A percentile compares a stretch with the other conserved stretches of the same genome.
Evolutionary conservation across 2,797 vertebrate genomes (phyloP).

Genomic region (Vireo griseus): DNA sequence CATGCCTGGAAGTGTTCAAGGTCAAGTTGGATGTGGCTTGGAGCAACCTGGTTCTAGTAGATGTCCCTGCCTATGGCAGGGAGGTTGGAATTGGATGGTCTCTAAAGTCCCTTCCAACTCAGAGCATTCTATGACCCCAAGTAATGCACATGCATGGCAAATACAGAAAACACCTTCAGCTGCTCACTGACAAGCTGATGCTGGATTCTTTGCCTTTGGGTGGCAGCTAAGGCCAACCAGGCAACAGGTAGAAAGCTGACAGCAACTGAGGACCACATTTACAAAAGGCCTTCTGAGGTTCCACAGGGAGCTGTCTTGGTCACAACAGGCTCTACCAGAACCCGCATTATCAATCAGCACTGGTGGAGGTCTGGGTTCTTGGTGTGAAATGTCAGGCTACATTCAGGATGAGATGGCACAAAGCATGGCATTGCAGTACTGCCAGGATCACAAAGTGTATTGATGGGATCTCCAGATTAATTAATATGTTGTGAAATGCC

Average conservation of each 20-base stretch:
- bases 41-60: neutral
- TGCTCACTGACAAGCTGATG: neutral
- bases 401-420: neutral
- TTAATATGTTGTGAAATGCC: neutral
- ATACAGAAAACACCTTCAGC: neutral
- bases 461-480: neutral
- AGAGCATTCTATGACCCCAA: neutral
- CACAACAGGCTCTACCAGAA: neutral
- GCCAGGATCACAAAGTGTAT: fast-evolving
- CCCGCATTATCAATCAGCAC: neutral
- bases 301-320: neutral
- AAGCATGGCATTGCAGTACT: no score
- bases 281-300: neutral
- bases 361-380: neutral
- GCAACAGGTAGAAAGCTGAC: neutral
- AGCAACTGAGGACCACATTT: neutral
- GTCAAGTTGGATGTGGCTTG: neutral
- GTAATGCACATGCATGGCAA: neutral
- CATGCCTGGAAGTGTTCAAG: neutral
- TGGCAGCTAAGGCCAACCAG: neutral
- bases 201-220: neutral
- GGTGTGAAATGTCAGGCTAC: neutral
- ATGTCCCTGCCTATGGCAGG: neutral
- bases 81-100: neutral
- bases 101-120: neutral